Base-by-base conservation (phyloP, 2,113 vertebrate species). In the Lamprologus callipterus region DNA sequence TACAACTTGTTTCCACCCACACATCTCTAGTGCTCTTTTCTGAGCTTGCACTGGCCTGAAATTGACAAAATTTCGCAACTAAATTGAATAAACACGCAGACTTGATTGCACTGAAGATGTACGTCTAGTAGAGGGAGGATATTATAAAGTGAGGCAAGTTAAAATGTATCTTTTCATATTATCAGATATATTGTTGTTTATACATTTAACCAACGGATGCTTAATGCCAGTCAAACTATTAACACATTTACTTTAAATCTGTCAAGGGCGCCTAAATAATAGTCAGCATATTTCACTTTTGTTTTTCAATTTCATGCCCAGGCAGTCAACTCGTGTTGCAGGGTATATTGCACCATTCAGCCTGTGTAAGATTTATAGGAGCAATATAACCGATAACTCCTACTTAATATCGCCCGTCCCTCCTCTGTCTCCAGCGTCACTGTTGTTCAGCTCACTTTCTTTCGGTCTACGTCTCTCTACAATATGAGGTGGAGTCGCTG, bases 231-330 rank as follows among this genome's bases (percentile, higher is more conserved):
- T 81, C 21, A 80, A 89, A 60, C 31, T 12, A 70, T 70, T 70
- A 80, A 47, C 53, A 31, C 89, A 85, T 92, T 53, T 51, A 23
- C 42, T 85, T 73, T n/a, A 83, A 82, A 84, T 49, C 42, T 8
- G 80, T 88, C 85, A 80, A 84, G 26, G 53, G 12, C 8, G 23
- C 70, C 19, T 82, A 58, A 49, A 37, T 87, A 81, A 87, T 91
- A 54, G 54, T 90, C 42, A 40, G 35, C 82, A 82, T 91, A 89
- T 90, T 91, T 93, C 88, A 91, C 87, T 93, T 94, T 90, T 93
- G 90, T 93, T 94, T 92, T 92, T 92, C 91, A 95, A 93, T 95
- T 93, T 94, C 93, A 95, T 93, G 91, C 91, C 90, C 90, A 93
- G 85, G 86, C 86, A 93, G 91, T 94, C 93, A 80, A 63, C 73